These are phyloP conservation scores for Hippopotamus amphibius DNA, from an alignment of 2,113 vertebrate genomes.

Conservation along the genomic window DNA sequence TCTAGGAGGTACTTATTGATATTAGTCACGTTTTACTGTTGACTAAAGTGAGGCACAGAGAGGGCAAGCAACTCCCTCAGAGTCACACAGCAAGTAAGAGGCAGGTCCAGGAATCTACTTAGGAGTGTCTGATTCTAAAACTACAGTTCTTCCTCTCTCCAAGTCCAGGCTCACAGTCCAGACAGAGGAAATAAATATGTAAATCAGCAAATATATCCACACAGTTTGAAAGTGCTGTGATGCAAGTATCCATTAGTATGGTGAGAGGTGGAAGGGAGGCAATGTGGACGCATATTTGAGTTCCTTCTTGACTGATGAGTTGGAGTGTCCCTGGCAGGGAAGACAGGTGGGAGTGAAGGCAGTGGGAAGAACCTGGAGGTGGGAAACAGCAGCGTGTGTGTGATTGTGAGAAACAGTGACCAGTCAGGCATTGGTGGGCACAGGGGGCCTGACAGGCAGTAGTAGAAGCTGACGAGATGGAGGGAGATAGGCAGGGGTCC, in stretches of 20 bases:
- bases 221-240: not conserved
- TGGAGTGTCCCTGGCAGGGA: not conserved
- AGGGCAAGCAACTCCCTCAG: not conserved
- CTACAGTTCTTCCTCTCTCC: not conserved
- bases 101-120: not conserved
- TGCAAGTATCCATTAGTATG: not conserved
- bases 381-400: not conserved
- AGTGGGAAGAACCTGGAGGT: not conserved
- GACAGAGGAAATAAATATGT: not conserved
- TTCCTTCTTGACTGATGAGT: not conserved
- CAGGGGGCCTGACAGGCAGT: not conserved
- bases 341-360: not conserved
- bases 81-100: not conserved
- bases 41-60: not conserved
- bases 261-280: not conserved
- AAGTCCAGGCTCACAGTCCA: not conserved
- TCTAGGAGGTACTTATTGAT: not conserved
- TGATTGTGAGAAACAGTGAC: not conserved
- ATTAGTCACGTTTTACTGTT: not conserved
- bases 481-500: not conserved
- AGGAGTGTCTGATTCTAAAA: not conserved
- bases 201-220: not conserved
- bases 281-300: not conserved
- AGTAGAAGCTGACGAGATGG: not conserved
- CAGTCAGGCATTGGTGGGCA: too few relatives aligned